Base-by-base conservation (phyloP, 2,113 vertebrate species). In the Actinemys pallida region DNA sequence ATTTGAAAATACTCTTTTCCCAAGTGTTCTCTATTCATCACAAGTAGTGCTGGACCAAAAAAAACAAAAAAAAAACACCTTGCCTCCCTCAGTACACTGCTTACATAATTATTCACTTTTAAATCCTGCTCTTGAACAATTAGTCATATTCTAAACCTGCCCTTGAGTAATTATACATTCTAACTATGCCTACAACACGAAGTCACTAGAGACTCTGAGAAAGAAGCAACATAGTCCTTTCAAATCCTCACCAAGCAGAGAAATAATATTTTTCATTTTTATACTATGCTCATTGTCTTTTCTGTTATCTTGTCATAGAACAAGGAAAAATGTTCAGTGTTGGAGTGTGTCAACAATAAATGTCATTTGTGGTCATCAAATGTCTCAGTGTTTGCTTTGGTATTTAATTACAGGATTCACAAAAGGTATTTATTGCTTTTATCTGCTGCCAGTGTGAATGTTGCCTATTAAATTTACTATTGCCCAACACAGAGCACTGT, bases 331-430 rank as follows among this genome's bases (percentile, higher is more conserved):
- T 22, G 54, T 87, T 97, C 12, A 5, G 49, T 83, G 69, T 81
- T 76, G 65, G 59, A 95, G 87, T 87, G 82, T 2, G 22, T n/a
- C 35, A 95, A 91, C 95, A 90, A 95, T 87, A 92, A 95, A 93
- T 93, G 87, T 81, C 39, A 92, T 92, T 49, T 53, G 93, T 90
- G 92, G 81, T 75, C 96, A 97, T 92, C 91, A 95, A 93, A 93
- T 25, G 53, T 45, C 56, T 87, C 76, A 0, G 47, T 54, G 89
- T 94, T 93, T 90, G 83, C 88, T 94, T 81, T 75, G 76, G 39
- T 91, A 56, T 94, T 96, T 94, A 94, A 97, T 96, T 97, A 96
- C 87, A 83, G 88, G 56, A 72, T 83, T 93, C 86, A 86, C 1
- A 1, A 54, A 93, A 93, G 87, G 89, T 93, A 91, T 95, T 95